Percentiles rank a stretch among this genome's conserved stretches.
Evolutionary conservation across 2,888 invertebrate species (phyloP).

Genomic region (Cephus sareptanus): DNA sequence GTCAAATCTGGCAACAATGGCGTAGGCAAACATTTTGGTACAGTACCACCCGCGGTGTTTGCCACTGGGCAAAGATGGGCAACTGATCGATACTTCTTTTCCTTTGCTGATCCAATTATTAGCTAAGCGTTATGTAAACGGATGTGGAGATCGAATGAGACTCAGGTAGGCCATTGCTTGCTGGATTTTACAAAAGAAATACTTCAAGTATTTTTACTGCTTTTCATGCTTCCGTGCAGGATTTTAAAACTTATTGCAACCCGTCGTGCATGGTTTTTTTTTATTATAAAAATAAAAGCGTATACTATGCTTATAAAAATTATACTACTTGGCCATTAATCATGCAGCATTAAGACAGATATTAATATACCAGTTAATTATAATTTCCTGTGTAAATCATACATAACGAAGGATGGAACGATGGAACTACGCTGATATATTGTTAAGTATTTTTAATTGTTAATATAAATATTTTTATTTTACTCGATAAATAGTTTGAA

Average conservation of each 20-base stretch:
- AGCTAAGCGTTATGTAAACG: not conserved
- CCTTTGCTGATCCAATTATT: slow-evolving; percentile 19
- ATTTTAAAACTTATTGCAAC: not conserved
- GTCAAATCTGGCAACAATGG: slow-evolving; percentile 50
- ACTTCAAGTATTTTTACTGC: not conserved
- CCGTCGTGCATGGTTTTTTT: not conserved
- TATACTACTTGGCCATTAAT: not conserved
- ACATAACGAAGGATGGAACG: not conserved
- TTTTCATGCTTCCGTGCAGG: not conserved
- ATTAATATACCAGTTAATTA: not conserved
- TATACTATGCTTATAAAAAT: not conserved
- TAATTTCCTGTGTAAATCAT: not conserved
- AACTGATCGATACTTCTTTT: slow-evolving; percentile 16
- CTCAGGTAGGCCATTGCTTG: not conserved
- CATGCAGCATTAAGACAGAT: not conserved
- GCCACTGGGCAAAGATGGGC: slow-evolving; percentile 2
- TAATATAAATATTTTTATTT: not conserved
- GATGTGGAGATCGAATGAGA: not conserved
- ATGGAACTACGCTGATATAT: too few relatives aligned
- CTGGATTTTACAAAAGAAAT: not conserved
- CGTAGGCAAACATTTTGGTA: slow-evolving; percentile 50
- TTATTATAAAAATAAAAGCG: not conserved
- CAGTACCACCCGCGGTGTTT: slow-evolving; percentile 49
- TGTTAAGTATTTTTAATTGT: too few relatives aligned
- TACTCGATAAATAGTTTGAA: not conserved